These are phyloP conservation scores for Noctua fimbriata DNA, from an alignment of 2,888 invertebrate genomes.

Conservation along the genomic window DNA sequence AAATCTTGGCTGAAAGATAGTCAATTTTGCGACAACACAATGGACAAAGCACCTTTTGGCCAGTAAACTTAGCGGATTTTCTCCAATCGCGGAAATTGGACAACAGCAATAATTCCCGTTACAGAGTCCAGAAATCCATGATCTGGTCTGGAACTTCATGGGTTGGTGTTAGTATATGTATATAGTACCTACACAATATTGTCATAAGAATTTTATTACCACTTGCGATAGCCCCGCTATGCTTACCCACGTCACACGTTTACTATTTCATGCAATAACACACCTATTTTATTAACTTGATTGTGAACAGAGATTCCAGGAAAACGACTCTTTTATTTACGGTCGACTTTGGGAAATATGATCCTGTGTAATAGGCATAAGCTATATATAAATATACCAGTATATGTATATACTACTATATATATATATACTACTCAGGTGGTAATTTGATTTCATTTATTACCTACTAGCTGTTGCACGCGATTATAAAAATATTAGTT, in stretches of 20 bases:
- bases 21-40: not conserved
- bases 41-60: not conserved
- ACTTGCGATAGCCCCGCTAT: not conserved
- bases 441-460: not conserved
- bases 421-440: not conserved
- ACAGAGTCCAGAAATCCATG: not conserved
- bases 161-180: not conserved
- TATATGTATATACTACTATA: no score
- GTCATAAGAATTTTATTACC: conserved; percentile 12
- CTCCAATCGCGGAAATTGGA: not conserved
- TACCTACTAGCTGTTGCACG: not conserved
- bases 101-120: not conserved
- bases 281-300: conserved; percentile 71
- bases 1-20: not conserved
- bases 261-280: conserved; percentile 60
- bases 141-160: not conserved
- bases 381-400: no score
- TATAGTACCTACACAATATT: not conserved
- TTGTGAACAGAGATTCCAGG: conserved; percentile 63
- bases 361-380: conserved; percentile 9
- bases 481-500: no score
- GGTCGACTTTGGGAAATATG: conserved; percentile 66
- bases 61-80: not conserved
- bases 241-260: conserved; percentile 31
- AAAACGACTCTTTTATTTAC: conserved; percentile 63